Base-by-base conservation (phyloP, 2,797 vertebrate species). In the Nannoperca australis region DNA sequence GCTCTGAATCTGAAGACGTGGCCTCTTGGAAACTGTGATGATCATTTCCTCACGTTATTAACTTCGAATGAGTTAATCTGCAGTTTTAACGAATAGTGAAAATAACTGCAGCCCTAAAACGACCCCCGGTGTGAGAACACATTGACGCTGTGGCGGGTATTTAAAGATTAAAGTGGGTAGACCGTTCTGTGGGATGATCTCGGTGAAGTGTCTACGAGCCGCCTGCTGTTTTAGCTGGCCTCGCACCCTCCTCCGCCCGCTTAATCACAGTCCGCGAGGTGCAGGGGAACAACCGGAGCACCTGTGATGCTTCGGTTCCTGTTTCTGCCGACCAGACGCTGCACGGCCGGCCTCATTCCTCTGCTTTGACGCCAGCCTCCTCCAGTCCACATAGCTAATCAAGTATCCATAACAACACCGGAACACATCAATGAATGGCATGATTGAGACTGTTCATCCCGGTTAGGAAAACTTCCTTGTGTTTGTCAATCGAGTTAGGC, bases 401-500 rank as follows among this genome's bases (percentile, higher is more conserved):
- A 88, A 89, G 91, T 88, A 91, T 92, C 88, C 85, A 87, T 85
- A 92, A 92, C 73, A 69, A 87, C 89, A 81, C 73, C 58, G 84
- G 91, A 92, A 92, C 75, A 92, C 76, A 80, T 44, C 89, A 90
- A 93, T 88, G 56, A 93, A 86, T 82, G 90, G 49, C 59, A 62
- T 90, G 89, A 94, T 92, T 92, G 90, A 73, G 82, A 79, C 82
- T 72, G 92, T 94, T 89, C 85, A 78, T 94, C 90, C 87, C 79
- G 2, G 91, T 94, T 92, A 93, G 81, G 84, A 86, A 78, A 87
- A 82, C 87, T 40, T 88, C 89, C 83, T 89, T 90, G 88, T 88
- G 86, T 91, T 85, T 88, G 88, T 93, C 86, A 90, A 91, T 94
- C 90, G 53, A 65, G 83, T 94, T 91, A 92, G 77, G 77, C 20